These are phyloP conservation scores for Narcine bancroftii DNA, from an alignment of 2,113 vertebrate species.

Conservation along the genomic window DNA sequence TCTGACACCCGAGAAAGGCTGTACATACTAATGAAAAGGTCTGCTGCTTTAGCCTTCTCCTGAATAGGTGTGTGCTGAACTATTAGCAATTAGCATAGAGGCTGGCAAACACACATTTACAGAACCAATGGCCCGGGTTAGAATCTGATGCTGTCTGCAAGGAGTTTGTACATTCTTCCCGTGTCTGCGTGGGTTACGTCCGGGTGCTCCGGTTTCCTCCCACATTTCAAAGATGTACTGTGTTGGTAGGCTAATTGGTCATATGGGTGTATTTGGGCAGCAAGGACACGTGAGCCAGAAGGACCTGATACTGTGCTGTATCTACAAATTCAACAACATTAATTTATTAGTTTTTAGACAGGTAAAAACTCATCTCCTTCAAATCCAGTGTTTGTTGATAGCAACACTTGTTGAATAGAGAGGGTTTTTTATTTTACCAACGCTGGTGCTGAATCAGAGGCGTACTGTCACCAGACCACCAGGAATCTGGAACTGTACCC, in stretches of 20 bases:
- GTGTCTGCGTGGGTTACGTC: no score
- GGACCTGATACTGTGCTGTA: no score
- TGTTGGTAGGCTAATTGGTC: no score
- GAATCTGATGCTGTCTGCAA: no score
- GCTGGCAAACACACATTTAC: no score
- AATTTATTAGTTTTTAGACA: neutral
- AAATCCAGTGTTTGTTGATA: neutral
- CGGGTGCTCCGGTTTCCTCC: no score
- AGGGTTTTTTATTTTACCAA: neutral
- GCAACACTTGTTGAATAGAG: constrained; percentile 1
- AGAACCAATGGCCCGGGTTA: no score
- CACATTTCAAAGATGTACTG: no score
- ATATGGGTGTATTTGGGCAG: no score
- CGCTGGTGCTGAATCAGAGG: neutral
- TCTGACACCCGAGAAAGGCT: neutral
- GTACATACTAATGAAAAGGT: neutral
- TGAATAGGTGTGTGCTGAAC: neutral
- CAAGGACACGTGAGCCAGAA: no score
- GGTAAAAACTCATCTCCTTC: neutral
- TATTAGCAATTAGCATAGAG: no score
- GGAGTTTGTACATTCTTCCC: no score
- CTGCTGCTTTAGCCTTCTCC: neutral
- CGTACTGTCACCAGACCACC: constrained; percentile 26
- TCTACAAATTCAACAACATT: neutral
- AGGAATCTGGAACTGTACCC: constrained; percentile 27